Base-by-base conservation (phyloP, 1,140 invertebrate species). In the Rhagoletis pomonella region DNA sequence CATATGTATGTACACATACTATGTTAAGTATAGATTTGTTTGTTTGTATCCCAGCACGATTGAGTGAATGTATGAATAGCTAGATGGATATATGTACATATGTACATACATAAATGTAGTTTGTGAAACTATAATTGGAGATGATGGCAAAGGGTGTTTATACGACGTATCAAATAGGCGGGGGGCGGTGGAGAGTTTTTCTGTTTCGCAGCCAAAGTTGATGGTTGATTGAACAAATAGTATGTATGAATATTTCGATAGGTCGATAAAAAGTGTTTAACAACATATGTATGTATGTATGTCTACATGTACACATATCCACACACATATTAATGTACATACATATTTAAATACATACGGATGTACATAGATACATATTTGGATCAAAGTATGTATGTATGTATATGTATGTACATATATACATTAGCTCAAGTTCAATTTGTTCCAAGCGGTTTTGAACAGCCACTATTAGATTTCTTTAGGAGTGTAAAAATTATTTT, bases 221-320 rank as follows among this genome's bases (percentile, higher is more conserved):
- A 29, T 19, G 39, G 65, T 42, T 73, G 67, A 73, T 73, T 73
- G 67, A 55, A 55, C 50, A 10, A 55, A 29, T 29, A 42, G 67
- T 47, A 73, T 44, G 44, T 73, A 44, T 73, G 67, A 73, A 73
- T 73, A 73, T 73, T 73, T 73, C 67, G 67, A 44, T 47, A 73
- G 39, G 39, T 73, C 39, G 42, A 73, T 73, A 73, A 73, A 29
- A 73, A 73, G 42, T 73, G 42, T 73, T 73, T 39, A 29, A 5
- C 50, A 55, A 55, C 50, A 55, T 55, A 55, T 55, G 9, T 55
- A 55, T 55, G 50, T 55, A 55, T 55, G 50, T 55, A 55, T 55
- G 50, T 14, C 29, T 29, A 0, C 29, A 69, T 69, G 39, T 44
- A 69, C 14, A 69, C 14, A 4, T 62, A 62, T 62, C 10, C 60